A percentile compares a stretch with the other conserved stretches of the same genome.
These are phyloP conservation scores for Pedionomus torquatus DNA, from an alignment of 2,113 vertebrate species.

Conservation along the genomic window DNA sequence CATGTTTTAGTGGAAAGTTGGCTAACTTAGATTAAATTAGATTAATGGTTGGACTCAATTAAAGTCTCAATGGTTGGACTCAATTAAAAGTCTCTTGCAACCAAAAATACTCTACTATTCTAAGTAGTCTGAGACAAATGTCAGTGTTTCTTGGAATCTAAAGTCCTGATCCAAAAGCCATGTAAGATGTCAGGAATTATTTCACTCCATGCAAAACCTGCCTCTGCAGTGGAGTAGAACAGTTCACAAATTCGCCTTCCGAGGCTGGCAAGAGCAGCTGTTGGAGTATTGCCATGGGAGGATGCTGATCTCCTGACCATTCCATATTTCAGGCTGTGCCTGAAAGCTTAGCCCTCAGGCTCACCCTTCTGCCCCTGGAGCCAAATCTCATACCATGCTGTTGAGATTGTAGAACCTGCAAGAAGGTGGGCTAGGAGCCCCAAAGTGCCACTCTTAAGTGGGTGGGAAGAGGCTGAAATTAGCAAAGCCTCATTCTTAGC, in stretches of 20 bases:
- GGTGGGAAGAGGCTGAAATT: background rate
- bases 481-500: background rate
- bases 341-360: fast-evolving
- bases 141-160: background rate
- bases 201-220: background rate
- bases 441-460: background rate
- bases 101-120: background rate
- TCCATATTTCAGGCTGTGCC: background rate
- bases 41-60: background rate
- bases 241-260: background rate
- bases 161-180: background rate
- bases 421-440: background rate
- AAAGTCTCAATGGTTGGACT: background rate
- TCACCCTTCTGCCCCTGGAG: background rate
- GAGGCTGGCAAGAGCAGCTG: background rate
- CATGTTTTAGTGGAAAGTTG: background rate
- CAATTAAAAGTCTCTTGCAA: background rate
- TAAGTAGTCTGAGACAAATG: background rate
- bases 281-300: background rate
- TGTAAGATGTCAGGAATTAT: background rate
- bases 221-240: background rate
- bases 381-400: background rate
- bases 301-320: fast-evolving
- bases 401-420: background rate
- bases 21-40: no score